Base-by-base conservation (phyloP, 2,888 invertebrate genomes). In the Bibio marci region DNA sequence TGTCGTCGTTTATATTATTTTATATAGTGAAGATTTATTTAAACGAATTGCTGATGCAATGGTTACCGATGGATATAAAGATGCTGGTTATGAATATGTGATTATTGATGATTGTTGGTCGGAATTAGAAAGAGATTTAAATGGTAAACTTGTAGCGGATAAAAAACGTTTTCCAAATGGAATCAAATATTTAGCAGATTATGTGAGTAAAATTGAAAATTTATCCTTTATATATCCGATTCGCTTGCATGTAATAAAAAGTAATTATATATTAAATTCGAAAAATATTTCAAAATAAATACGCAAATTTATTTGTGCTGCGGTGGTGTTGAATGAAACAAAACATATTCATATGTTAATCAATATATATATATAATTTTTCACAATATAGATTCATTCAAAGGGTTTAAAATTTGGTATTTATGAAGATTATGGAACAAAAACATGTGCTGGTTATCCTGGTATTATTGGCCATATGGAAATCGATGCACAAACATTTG, bases 71-170 rank as follows among this genome's bases (percentile, higher is more conserved):
- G 82, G 82, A 1, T 83, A 78, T 53, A 57, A 67, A 3, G 71
- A 65, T 8, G 75, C 69, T 3, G 83, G 83, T 1, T 85, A 85
- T 54, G 66, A 77, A 45, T 80, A 80, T 50, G 59, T 80, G 1
- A 75, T 73, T 37, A 72, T 80, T 35, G 80, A 81, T 47, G 80
- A 83, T 57, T 83, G 83, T 54, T 83, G 83, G 83, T 56, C 78
- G 52, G 73, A 75, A 48, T 67, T 63, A 48, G 51, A 67, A 11
- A 61, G 83, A 30, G 75, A 74, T 34, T 39, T 38, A 2, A 63
- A 68, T 2, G 71, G 76, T 0, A 64, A 66, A 37, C 61, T 85
- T 36, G 69, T 73, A 33, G 66, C 80, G 0, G 77, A 82, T 52
- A 68, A 65, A 13, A 49, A 65, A 36, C 64, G 83, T 38, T 85